Evolutionary conservation across 2,888 invertebrate genomes (phyloP), one percentile per base, ranked within the genome.

Genomic region (Macrophya annulata): DNA sequence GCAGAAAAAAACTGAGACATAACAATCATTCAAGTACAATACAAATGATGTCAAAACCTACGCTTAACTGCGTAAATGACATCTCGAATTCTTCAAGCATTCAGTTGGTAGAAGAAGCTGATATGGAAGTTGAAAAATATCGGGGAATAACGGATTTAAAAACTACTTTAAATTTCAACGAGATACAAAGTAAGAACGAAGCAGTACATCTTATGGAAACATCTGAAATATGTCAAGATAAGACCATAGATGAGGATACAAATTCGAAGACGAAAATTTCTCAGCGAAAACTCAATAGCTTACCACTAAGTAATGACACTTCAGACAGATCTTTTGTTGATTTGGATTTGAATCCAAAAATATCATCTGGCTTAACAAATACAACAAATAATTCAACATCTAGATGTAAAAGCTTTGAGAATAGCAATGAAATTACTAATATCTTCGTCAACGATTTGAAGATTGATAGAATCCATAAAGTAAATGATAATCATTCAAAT

Each of bases 191-290:
- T 45, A 6, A 81, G 15, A 25, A 59, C 21, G 62, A 43, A 40
- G 21, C 21, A 21, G 15, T 62, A 59, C 17, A 59, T 21, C 21
- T 31, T 21, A 81, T 6, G n/a, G 25, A 45, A 48, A 65, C 71
- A 83, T 83, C 55, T 37, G 17, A 45, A 10, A 37, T 15, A 21
- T 51, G 17, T 48, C n/a, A 59, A 65, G 37, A 65, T 37, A 40
- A 9, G 31, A 62, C 37, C 68, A 8, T 68, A 25, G 83, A 25
- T 68, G 51, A 83, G 45, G 31, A 65, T 65, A 65, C 62, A 65
- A 65, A 82, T 82, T 62, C 65, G 5, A 65, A 82, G 21, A 62
- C 9, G 21, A 25, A 81, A 81, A n/a, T 43, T 62, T 62, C 21
- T 62, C n/a, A 17, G 55, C 43, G 21, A 55, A 62, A n/a, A 25